Conservation (phyloP, 2,888 invertebrate genomes). For the Nephrotoma guestfalica region DNA sequence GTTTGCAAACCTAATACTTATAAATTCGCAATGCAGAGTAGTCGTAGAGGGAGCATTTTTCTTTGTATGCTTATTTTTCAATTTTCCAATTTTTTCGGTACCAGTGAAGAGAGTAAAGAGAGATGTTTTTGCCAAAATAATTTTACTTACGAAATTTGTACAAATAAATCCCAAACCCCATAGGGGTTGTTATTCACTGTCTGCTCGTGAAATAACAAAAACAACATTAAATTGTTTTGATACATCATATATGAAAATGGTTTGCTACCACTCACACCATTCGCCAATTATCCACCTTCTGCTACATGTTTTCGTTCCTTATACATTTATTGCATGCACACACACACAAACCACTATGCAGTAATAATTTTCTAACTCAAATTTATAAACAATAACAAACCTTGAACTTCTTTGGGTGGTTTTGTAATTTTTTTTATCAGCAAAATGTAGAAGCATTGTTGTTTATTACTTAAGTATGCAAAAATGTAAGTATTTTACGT, state of each 20-base stretch:
- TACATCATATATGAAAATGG: not conserved
- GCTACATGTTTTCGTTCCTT: not conserved
- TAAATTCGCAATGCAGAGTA: no score
- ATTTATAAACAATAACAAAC: not conserved
- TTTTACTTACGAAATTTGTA: no score
- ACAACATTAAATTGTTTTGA: not conserved
- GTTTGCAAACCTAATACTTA: no score
- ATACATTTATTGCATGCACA: not conserved
- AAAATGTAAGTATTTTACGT: not conserved
- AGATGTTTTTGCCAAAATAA: no score
- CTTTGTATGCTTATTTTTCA: no score
- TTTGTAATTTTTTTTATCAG: not conserved
- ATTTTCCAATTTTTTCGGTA: no score
- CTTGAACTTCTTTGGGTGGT: not conserved
- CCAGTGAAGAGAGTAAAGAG: no score
- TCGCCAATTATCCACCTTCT: not conserved
- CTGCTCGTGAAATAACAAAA: not conserved
- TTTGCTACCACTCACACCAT: not conserved
- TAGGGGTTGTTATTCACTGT: not conserved
- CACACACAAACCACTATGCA: not conserved
- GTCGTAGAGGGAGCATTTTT: no score
- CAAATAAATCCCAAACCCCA: not conserved
- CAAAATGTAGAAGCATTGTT: not conserved
- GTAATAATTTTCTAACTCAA: not conserved
- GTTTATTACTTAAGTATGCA: not conserved